Evolutionary conservation across 2,888 invertebrate species (phyloP).

Genomic region (Morpho deidamia): DNA sequence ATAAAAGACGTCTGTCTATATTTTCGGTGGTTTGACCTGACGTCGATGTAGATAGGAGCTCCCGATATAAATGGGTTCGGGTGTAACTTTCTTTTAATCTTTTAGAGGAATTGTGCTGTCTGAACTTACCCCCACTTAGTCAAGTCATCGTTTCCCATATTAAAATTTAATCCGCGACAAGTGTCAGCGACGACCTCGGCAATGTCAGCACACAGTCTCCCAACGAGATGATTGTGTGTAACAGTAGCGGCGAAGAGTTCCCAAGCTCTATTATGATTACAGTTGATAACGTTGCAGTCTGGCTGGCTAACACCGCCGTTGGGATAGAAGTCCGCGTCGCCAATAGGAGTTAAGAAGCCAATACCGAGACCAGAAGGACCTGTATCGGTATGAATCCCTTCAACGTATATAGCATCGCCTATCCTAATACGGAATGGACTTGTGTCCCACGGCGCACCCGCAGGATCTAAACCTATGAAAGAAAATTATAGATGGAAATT

Average conservation of each 20-base stretch:
- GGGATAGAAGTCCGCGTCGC: constrained; percentile 78
- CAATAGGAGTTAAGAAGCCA: constrained; percentile 55
- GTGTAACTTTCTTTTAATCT: too few relatives aligned
- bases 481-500: too few relatives aligned
- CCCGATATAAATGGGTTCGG: too few relatives aligned
- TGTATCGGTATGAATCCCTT: constrained; percentile 66
- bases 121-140: constrained; percentile 43
- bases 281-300: constrained; percentile 28
- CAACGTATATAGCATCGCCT: constrained; percentile 55
- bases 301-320: constrained; percentile 69
- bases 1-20: too few relatives aligned
- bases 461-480: constrained; percentile 48
- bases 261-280: constrained; percentile 57
- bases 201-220: constrained; percentile 36
- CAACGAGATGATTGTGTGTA: constrained; percentile 45
- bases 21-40: too few relatives aligned
- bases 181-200: constrained; percentile 40
- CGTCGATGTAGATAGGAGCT: too few relatives aligned
- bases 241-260: constrained; percentile 50
- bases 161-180: constrained; percentile 39
- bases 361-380: constrained; percentile 62
- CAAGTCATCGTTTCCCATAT: constrained; percentile 48
- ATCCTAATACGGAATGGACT: constrained; percentile 33
- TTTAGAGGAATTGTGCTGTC: too few relatives aligned
- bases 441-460: constrained; percentile 48